Evolutionary conservation across 2,113 vertebrate genomes (phyloP).

Genomic region (Malurus alboscapulatus): DNA sequence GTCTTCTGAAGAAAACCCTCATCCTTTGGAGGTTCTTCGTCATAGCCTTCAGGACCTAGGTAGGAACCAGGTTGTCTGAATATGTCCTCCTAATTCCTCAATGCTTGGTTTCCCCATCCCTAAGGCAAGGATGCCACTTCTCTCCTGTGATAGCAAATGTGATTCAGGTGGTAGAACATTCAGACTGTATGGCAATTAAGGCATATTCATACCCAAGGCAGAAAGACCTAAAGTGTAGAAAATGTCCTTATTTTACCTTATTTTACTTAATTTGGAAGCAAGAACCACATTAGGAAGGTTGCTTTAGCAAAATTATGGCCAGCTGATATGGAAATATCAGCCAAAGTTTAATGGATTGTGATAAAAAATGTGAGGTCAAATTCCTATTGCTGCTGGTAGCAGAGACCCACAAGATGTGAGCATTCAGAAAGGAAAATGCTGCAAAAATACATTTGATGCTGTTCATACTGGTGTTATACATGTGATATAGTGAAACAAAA

Average conservation of each 20-base stretch:
- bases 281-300: background rate
- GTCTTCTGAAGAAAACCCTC: background rate
- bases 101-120: background rate
- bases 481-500: slow-evolving; percentile 22
- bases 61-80: background rate
- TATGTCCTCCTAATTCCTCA: background rate
- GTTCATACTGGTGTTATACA: background rate
- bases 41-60: background rate
- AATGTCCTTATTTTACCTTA: background rate
- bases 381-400: background rate
- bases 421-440: background rate
- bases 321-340: background rate
- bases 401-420: fast-evolving
- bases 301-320: background rate
- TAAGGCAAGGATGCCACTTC: background rate
- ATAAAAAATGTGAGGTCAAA: background rate
- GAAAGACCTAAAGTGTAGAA: background rate
- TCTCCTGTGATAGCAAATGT: background rate
- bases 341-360: background rate
- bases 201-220: no score
- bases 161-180: background rate
- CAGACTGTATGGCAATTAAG: background rate
- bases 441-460: background rate
- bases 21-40: background rate
- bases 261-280: background rate